Percentiles rank a stretch among this genome's conserved stretches.
Evolutionary conservation across 2,888 invertebrate species (phyloP).

Genomic region (Chloroclysta siterata): DNA sequence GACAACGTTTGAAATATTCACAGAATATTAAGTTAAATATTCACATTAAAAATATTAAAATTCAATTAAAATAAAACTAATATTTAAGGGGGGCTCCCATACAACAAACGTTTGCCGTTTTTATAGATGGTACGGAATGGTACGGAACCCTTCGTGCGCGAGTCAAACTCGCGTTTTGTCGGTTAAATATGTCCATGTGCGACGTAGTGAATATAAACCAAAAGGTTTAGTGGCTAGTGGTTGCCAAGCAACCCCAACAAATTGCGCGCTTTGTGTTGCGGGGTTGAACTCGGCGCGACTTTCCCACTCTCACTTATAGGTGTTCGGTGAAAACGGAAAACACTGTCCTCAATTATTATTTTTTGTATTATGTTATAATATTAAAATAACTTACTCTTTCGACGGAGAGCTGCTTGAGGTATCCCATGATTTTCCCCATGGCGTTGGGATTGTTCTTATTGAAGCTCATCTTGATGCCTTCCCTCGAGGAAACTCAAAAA

Average conservation of each 20-base stretch:
- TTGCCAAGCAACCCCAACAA: slow-evolving; percentile 66
- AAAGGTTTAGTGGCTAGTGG: slow-evolving; percentile 35
- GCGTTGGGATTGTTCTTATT: slow-evolving; percentile 82
- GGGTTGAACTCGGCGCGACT: slow-evolving; percentile 30
- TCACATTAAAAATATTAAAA: too few species aligned
- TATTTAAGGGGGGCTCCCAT: too few species aligned
- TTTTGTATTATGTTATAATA: too few species aligned
- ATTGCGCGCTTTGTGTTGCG: slow-evolving; percentile 41
- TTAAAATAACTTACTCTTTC: slow-evolving; percentile 73
- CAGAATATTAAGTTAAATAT: too few species aligned
- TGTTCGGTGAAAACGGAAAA: slow-evolving; percentile 50
- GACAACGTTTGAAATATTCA: too few species aligned
- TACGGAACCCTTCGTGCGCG: too few species aligned
- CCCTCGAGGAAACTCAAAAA: slow-evolving; percentile 46
- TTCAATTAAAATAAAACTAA: too few species aligned
- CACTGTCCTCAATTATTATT: not conserved
- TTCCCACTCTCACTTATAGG: slow-evolving; percentile 58
- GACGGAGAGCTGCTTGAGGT: slow-evolving; percentile 79
- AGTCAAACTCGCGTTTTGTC: too few species aligned
- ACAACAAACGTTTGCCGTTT: too few species aligned
- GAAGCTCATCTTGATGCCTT: slow-evolving; percentile 78
- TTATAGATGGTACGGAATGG: too few species aligned
- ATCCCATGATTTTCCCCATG: slow-evolving; percentile 81
- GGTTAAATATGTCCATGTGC: not conserved
- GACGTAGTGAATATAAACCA: slow-evolving; percentile 11